Evolutionary conservation across 2,797 vertebrate genomes (phyloP).

Genomic region (Kryptopterus vitreolus): DNA sequence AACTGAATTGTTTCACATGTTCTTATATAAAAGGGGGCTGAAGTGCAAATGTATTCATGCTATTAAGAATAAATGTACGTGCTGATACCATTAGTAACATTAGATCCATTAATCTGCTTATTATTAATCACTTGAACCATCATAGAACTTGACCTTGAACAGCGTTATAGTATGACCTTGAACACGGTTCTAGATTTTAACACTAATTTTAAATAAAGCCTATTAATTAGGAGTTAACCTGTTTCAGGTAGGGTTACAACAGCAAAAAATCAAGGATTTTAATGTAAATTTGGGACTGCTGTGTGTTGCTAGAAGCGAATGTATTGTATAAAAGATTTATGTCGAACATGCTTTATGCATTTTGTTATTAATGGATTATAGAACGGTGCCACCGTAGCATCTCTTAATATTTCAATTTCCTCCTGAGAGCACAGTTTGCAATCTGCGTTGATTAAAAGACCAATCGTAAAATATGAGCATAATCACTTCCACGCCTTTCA

Average conservation of each 20-base stretch:
- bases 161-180: too few relatives aligned
- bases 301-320: background rate
- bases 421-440: background rate
- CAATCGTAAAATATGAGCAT: background rate
- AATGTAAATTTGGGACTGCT: background rate
- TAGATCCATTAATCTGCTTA: background rate
- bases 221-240: background rate
- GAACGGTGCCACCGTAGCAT: background rate
- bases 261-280: background rate
- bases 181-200: too few relatives aligned
- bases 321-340: background rate
- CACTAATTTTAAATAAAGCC: background rate
- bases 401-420: background rate
- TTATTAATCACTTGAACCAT: background rate
- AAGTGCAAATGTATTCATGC: background rate
- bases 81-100: background rate
- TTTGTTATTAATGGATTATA: background rate
- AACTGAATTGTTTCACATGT: conserved; percentile 4
- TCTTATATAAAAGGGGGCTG: conserved; percentile 17
- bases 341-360: background rate
- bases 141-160: background rate
- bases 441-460: background rate
- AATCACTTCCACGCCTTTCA: background rate
- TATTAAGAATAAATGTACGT: background rate
- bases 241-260: background rate